phyloP scores from a whole-genome alignment of 2,888 invertebrate species.

The Herminia tarsipennalis region DNA sequence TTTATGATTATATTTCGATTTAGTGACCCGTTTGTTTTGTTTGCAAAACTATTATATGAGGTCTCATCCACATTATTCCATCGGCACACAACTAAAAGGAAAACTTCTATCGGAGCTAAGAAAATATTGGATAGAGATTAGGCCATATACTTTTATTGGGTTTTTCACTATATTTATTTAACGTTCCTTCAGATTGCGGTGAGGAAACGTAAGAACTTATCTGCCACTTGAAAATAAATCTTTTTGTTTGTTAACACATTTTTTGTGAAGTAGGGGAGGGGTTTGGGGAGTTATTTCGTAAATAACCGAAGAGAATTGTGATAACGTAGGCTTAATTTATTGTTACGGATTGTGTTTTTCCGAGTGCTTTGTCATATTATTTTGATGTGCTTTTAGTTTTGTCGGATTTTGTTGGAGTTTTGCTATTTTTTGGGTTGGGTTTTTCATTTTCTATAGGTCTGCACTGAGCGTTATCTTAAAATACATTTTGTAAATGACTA shows the following conservation, averaged over 20 bases:
- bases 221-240: constrained; percentile 77
- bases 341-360: constrained; percentile 54
- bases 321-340: constrained; percentile 74
- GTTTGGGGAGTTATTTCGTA: constrained; percentile 44
- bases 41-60: neutral
- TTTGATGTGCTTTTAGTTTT: constrained; percentile 35
- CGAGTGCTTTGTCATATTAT: constrained; percentile 49
- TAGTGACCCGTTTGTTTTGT: too few relatives aligned
- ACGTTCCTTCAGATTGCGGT: constrained; percentile 67
- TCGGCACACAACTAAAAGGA: constrained; percentile 57
- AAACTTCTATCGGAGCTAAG: constrained; percentile 79
- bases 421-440: neutral
- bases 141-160: constrained; percentile 84
- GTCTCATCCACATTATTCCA: constrained; percentile 48
- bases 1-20: too few relatives aligned
- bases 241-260: constrained; percentile 84
- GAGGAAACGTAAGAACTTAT: constrained; percentile 69
- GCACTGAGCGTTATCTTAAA: too few relatives aligned
- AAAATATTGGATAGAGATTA: constrained; percentile 85
- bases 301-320: constrained; percentile 62
- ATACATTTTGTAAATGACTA: too few relatives aligned
- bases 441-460: too few relatives aligned
- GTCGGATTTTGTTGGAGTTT: constrained; percentile 22
- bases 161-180: constrained; percentile 82
- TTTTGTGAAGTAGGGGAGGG: constrained; percentile 39